phyloP scores from a whole-genome alignment of 1,140 invertebrate genomes.

The Papilio aristodemus region DNA sequence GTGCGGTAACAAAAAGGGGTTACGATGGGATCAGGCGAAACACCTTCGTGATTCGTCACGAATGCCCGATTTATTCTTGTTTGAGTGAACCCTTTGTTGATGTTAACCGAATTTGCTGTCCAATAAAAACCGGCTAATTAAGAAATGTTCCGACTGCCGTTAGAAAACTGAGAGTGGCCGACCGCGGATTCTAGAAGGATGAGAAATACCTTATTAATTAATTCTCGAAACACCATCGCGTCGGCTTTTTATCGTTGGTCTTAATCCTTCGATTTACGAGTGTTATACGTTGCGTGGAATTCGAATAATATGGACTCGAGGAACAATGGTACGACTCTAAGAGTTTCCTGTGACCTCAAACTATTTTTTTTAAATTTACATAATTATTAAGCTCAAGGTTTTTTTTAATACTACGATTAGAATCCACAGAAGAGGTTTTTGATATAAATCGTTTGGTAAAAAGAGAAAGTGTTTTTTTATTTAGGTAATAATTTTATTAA shows the following conservation, averaged over 20 bases:
- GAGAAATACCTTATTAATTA: constrained; percentile 55
- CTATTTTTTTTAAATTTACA: constrained; percentile 26
- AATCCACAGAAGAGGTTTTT: too few relatives aligned
- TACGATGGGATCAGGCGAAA: constrained; percentile 67
- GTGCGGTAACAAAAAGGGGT: constrained; percentile 75
- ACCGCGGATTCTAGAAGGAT: constrained; percentile 40
- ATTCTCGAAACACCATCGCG: constrained; percentile 39
- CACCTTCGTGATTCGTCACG: constrained; percentile 77
- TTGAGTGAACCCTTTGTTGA: constrained; percentile 73
- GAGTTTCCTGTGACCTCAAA: not conserved
- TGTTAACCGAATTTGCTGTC: constrained; percentile 77
- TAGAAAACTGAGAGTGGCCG: constrained; percentile 61
- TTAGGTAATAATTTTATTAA: not conserved
- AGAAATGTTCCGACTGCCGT: constrained; percentile 72
- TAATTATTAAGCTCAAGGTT: too few relatives aligned
- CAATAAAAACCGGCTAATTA: constrained; percentile 78
- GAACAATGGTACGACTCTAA: constrained; percentile 10
- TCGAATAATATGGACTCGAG: not conserved
- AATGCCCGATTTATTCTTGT: constrained; percentile 76
- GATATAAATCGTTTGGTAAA: too few relatives aligned
- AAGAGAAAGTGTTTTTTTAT: not conserved
- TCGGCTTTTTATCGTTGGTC: constrained; percentile 28
- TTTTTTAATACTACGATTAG: too few relatives aligned
- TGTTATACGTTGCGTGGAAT: constrained; percentile 9
- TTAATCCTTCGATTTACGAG: constrained; percentile 37